Evolutionary conservation across 2,113 vertebrate species (phyloP).

Genomic region (Stigmatopora nigra): DNA sequence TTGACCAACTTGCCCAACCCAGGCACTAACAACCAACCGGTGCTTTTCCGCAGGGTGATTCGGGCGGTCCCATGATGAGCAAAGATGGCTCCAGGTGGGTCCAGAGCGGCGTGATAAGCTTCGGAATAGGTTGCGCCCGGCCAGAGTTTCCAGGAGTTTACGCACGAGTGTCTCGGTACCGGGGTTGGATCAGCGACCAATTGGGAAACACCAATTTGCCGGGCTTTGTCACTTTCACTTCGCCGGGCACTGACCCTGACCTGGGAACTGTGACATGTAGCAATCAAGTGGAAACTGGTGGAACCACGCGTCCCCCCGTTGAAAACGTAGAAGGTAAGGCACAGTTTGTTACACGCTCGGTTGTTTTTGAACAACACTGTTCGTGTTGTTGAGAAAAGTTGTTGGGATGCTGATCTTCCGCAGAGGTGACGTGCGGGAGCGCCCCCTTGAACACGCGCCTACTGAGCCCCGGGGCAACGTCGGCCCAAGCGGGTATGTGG

Average conservation of each 20-base stretch:
- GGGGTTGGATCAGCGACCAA: slow-evolving; percentile 67
- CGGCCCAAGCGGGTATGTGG: not conserved
- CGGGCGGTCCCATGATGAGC: slow-evolving; percentile 62
- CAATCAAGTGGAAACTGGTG: not conserved
- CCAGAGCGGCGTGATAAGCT: slow-evolving; percentile 78
- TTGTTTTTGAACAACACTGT: not conserved
- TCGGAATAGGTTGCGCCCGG: slow-evolving; percentile 70
- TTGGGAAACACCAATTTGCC: not conserved
- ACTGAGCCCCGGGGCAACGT: not conserved
- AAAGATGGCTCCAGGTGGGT: slow-evolving; percentile 64
- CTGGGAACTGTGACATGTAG: not conserved
- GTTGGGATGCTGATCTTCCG: not conserved
- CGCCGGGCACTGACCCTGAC: not conserved
- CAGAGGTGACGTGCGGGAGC: not conserved
- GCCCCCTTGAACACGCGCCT: not conserved
- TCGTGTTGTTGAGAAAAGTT: not conserved
- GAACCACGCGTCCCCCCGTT: not conserved
- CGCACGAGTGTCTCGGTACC: slow-evolving; percentile 69
- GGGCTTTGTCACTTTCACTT: slow-evolving; percentile 23
- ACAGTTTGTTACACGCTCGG: too few relatives aligned
- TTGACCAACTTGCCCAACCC: not conserved
- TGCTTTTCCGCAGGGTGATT: slow-evolving; percentile 38
- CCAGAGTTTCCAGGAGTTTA: slow-evolving; percentile 75
- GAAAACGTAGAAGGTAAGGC: too few relatives aligned
- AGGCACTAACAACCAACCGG: not conserved